Conservation (phyloP, 2,113 vertebrate species). For the Ptychochromis oligacanthus region DNA sequence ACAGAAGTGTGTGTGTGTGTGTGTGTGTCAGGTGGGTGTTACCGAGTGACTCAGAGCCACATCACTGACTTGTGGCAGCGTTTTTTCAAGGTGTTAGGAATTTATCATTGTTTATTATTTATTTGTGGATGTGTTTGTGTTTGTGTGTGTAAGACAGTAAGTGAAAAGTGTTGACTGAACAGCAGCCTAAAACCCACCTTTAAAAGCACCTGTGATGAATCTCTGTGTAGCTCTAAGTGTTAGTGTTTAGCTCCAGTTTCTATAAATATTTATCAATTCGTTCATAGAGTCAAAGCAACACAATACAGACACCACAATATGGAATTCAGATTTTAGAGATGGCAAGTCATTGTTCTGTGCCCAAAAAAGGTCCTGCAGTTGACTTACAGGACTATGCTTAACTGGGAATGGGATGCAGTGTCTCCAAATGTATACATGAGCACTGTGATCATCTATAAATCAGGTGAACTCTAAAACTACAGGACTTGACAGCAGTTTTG, state of each 20-base stretch:
- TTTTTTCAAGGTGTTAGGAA: conserved; percentile 62
- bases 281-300: conserved; percentile 47
- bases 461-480: neutral
- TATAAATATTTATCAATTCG: conserved; percentile 72
- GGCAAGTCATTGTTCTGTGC: conserved; percentile 38
- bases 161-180: conserved; percentile 62
- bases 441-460: neutral
- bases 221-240: conserved; percentile 50
- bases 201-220: conserved; percentile 60
- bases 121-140: conserved; percentile 18
- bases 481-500: neutral
- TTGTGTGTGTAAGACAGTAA: neutral
- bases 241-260: conserved; percentile 64
- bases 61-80: conserved; percentile 63
- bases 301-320: conserved; percentile 27
- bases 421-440: neutral
- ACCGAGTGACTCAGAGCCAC: conserved; percentile 72
- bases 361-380: conserved; percentile 61
- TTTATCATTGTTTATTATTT: conserved; percentile 52
- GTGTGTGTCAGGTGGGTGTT: conserved; percentile 62
- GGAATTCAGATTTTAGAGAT: conserved; percentile 44
- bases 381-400: neutral
- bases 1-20: conserved; percentile 6
- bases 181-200: conserved; percentile 49
- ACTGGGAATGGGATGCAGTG: neutral